These are phyloP conservation scores for Lysandra coridon DNA, from an alignment of 2,888 invertebrate species.

Conservation along the genomic window DNA sequence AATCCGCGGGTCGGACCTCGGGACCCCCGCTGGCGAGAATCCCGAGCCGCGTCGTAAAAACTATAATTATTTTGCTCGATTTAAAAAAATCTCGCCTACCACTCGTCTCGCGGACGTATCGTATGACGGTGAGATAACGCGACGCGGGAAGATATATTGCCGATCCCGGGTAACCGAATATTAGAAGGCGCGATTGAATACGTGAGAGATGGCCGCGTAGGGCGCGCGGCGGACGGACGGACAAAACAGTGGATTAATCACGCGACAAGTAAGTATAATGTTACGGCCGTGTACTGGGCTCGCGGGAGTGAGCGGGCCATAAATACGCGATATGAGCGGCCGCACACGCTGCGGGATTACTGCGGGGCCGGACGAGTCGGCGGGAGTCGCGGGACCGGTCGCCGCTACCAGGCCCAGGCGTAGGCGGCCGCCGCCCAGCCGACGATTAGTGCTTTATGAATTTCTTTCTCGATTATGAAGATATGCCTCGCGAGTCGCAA, in stretches of 20 bases:
- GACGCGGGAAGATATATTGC: conserved; percentile 26
- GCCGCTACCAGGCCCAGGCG: conserved; percentile 51
- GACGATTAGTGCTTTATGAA: conserved; percentile 39
- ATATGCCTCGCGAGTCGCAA: conserved; percentile 25
- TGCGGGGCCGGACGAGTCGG: conserved; percentile 57
- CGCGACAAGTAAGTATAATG: conserved; percentile 60
- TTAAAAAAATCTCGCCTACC: conserved; percentile 6
- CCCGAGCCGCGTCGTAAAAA: conserved; percentile 34
- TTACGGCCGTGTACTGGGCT: conserved; percentile 62
- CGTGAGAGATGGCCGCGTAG: conserved; percentile 45
- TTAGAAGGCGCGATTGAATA: conserved; percentile 35
- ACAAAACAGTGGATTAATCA: conserved; percentile 61
- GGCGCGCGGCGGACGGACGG: conserved; percentile 46
- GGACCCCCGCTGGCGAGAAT: conserved; percentile 39
- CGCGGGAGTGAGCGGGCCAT: conserved; percentile 64
- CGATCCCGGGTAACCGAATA: conserved; percentile 36
- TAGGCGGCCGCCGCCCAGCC: conserved; percentile 55
- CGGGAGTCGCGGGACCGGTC: conserved; percentile 57
- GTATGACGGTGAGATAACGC: conserved; percentile 10
- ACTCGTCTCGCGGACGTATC: background rate
- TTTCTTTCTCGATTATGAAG: conserved; percentile 33
- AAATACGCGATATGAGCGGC: conserved; percentile 71
- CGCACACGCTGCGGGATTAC: conserved; percentile 74
- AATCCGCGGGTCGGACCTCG: conserved; percentile 33
- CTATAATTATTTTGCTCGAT: conserved; percentile 29